phyloP scores from a whole-genome alignment of 2,888 invertebrate species.

The Uloborus plumipes region DNA sequence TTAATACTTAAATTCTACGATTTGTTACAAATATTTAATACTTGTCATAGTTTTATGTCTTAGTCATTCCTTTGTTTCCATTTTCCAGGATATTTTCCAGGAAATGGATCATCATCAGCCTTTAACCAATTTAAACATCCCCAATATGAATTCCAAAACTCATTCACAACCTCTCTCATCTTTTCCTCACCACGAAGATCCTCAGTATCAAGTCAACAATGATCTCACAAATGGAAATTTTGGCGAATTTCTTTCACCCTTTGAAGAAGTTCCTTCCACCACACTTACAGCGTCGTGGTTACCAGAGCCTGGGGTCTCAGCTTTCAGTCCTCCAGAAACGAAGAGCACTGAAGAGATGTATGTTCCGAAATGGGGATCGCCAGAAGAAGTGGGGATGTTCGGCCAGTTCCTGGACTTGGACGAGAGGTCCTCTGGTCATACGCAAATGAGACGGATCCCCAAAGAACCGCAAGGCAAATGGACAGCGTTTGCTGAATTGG shows the following conservation, averaged over 20 bases:
- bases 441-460: background rate
- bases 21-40: too few relatives aligned
- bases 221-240: background rate
- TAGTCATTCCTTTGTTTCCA: too few relatives aligned
- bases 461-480: background rate
- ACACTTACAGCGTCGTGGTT: background rate
- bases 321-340: background rate
- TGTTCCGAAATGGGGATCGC: slow-evolving; percentile 25
- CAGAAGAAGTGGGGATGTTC: slow-evolving; percentile 43
- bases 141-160: too few relatives aligned
- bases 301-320: background rate
- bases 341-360: slow-evolving; percentile 5
- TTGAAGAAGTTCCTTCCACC: background rate
- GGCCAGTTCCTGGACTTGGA: slow-evolving; percentile 35
- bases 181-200: too few relatives aligned
- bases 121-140: too few relatives aligned
- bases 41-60: too few relatives aligned
- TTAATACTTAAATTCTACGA: too few relatives aligned
- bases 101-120: too few relatives aligned
- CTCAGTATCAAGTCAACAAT: too few relatives aligned
- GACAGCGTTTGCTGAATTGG: background rate
- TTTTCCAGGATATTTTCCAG: too few relatives aligned
- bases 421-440: background rate
- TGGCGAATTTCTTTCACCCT: slow-evolving; percentile 4
- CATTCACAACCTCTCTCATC: too few relatives aligned